Base-by-base conservation (phyloP, 2,797 vertebrate species). In the Melanotaenia maccullochi region DNA sequence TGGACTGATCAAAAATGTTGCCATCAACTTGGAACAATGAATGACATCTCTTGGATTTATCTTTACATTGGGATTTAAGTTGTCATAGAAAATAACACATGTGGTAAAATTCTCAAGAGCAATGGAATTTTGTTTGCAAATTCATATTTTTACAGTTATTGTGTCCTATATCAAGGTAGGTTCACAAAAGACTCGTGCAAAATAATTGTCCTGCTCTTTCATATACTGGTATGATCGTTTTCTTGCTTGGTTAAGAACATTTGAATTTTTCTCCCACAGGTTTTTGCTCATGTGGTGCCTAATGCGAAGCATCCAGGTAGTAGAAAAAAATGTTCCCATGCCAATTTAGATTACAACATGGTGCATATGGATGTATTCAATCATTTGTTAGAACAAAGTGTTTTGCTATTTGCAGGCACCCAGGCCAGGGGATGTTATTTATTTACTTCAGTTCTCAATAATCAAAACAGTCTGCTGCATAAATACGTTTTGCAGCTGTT, bases 221-320 rank as follows among this genome's bases (percentile, higher is more conserved):
- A 30, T 54, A 18, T 22, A 30, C 16, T 1, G 22, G 8, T 40
- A 3, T 54, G 16, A 30, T 42, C 24, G 5, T 68, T 20, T 20
- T 81, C 47, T 16, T 79, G 22, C n/a, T 28, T 3, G 30, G 49
- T 51, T 38, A 63, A 76, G 38, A 44, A 49, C 11, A 32, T 81
- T 66, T 71, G 82, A 12, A 65, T 88, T 89, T 86, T 22, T 82
- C 76, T 30, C 11, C 13, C 2, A 20, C 87, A 95, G 95, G 93
- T 95, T 84, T 83, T 90, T 84, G 87, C 88, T 90, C 81, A 94
- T 87, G 87, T 65, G 65, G 79, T 68, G 36, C 79, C 85, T 70
- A 79, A 88, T 71, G 82, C 57, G 32, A 91, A 93, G 74, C 94
- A 95, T 87, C 92, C 94, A 94, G 95, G 94, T 96, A 94, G 86